A percentile compares a stretch with the other conserved stretches of the same genome.
phyloP scores from a whole-genome alignment of 92 coral and sea anemone species.

The Epizoanthus illoricatus region DNA sequence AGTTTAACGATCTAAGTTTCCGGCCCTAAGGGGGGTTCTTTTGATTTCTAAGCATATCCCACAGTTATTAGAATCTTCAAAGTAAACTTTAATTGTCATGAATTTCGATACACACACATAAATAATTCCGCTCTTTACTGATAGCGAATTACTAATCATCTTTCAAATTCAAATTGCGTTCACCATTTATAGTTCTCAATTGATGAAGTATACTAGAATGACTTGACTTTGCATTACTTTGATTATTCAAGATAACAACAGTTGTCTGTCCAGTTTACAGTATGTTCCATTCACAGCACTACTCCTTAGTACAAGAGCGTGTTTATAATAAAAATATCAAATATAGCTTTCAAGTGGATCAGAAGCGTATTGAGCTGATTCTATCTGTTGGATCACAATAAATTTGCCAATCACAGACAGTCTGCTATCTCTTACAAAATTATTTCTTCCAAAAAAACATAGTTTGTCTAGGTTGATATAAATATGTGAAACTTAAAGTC shows the following conservation, averaged over 20 bases:
- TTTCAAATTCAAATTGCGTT: background rate
- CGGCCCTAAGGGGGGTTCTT: constrained; percentile 3
- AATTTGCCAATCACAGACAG: background rate
- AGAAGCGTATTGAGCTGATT: constrained; percentile 3
- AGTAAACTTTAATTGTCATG: background rate
- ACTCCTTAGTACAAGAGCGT: background rate
- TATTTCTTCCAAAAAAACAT: background rate
- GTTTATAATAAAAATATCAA: background rate
- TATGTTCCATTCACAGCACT: background rate
- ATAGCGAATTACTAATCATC: background rate
- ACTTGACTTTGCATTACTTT: background rate
- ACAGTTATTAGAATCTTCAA: background rate
- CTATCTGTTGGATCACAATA: background rate
- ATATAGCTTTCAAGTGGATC: constrained; percentile 17
- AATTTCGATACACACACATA: no score
- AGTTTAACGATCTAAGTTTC: background rate
- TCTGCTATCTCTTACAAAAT: background rate
- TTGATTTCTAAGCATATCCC: background rate
- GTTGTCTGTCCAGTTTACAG: background rate
- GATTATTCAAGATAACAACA: background rate
- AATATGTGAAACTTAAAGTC: no score
- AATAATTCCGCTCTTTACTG: no score
- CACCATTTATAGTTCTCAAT: background rate
- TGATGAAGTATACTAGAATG: no score
- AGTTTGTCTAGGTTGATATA: background rate